These are phyloP conservation scores for Okapia johnstoni DNA, from an alignment of 2,113 vertebrate species.

Conservation along the genomic window DNA sequence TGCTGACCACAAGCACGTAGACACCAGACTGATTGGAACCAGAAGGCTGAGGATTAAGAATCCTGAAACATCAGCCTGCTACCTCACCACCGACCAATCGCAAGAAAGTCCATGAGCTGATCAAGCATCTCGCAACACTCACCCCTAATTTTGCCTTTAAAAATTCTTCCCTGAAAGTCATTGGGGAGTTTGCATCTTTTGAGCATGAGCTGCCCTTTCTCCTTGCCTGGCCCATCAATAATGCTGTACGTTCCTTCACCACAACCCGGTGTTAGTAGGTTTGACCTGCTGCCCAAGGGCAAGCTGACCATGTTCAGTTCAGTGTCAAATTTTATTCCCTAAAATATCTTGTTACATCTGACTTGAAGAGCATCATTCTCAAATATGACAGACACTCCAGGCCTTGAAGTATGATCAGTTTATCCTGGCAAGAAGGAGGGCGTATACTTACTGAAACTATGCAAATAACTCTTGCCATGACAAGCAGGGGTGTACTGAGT, in stretches of 20 bases:
- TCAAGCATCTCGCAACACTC: not conserved
- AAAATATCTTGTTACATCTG: not conserved
- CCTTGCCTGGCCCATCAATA: not conserved
- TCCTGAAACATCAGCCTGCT: not conserved
- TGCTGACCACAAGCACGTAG: not conserved
- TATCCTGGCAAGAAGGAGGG: not conserved
- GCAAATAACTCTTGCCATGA: not conserved
- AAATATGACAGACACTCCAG: not conserved
- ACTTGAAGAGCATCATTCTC: not conserved
- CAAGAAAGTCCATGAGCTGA: not conserved
- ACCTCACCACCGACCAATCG: not conserved
- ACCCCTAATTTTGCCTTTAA: not conserved
- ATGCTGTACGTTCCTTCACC: not conserved
- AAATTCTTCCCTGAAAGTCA: not conserved
- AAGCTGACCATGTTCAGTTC: not conserved
- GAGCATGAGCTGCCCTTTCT: not conserved
- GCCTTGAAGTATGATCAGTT: not conserved
- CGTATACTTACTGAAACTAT: not conserved
- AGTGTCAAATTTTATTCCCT: not conserved
- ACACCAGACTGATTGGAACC: not conserved
- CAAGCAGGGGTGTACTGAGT: not conserved
- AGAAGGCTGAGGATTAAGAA: not conserved
- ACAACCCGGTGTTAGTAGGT: not conserved
- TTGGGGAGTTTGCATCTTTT: not conserved
- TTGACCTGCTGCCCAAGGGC: not conserved